Conservation (phyloP, 2,888 invertebrate genomes). For the Yponomeuta cagnagella region DNA sequence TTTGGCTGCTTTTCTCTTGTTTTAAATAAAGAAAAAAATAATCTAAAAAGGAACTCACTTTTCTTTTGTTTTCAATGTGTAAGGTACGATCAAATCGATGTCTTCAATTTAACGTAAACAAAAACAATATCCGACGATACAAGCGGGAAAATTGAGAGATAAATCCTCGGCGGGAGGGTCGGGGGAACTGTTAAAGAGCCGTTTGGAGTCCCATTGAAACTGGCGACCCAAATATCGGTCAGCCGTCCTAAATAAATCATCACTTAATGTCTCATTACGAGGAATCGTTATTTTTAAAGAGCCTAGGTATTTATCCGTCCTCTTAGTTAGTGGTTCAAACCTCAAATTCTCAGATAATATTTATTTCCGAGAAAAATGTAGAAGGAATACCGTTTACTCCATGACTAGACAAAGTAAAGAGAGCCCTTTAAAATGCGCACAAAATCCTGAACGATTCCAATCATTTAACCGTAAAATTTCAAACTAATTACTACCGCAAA, state of each 20-base stretch:
- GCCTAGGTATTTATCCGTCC: neutral
- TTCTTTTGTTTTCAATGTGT: neutral
- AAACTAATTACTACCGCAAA: too few relatives aligned
- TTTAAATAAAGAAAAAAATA: neutral
- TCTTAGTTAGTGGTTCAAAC: neutral
- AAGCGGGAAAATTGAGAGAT: neutral
- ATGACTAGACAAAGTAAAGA: too few relatives aligned
- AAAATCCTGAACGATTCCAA: too few relatives aligned
- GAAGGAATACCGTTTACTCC: too few relatives aligned
- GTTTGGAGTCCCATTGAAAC: constrained; percentile 1
- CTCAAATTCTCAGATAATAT: neutral
- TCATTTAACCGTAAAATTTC: too few relatives aligned
- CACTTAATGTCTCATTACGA: neutral
- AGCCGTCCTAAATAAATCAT: constrained; percentile 1
- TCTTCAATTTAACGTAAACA: neutral
- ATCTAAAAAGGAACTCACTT: neutral
- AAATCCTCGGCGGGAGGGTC: neutral
- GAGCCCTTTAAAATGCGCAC: too few relatives aligned
- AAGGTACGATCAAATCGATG: neutral
- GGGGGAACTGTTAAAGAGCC: neutral
- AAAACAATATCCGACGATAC: neutral
- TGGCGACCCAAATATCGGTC: neutral
- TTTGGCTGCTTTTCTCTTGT: too few relatives aligned
- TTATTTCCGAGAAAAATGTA: too few relatives aligned
- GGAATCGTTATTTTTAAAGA: neutral